These are phyloP conservation scores for Cyphomyrus plagiostoma DNA, from an alignment of 2,113 vertebrate species.

Conservation along the genomic window DNA sequence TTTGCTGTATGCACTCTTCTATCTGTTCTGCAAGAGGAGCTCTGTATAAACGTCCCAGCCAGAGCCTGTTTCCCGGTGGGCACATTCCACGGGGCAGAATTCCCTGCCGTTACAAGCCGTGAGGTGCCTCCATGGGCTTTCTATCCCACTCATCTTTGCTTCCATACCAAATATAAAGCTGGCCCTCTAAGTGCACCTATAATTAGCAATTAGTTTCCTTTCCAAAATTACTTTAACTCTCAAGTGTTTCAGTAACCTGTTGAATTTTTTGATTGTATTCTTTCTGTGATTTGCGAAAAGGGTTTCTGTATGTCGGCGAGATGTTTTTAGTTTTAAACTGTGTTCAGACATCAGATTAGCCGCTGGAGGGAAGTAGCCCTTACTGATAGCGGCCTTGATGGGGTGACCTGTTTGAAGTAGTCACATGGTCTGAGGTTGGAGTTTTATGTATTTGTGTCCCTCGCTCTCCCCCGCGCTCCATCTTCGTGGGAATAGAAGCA, in stretches of 20 bases:
- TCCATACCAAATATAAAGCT: neutral
- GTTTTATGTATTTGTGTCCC: constrained; percentile 35
- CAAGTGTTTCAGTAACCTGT: neutral
- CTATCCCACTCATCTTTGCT: constrained; percentile 12
- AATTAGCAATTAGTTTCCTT: constrained; percentile 18
- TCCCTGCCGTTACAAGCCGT: neutral
- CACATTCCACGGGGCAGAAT: constrained; percentile 7
- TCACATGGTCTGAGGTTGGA: neutral
- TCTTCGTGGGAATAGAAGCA: constrained; percentile 19
- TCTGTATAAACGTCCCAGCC: constrained; percentile 25
- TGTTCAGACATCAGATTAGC: neutral
- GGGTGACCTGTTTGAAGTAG: neutral
- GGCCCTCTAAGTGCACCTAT: constrained; percentile 2
- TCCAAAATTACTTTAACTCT: constrained; percentile 9
- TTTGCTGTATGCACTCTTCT: constrained; percentile 35
- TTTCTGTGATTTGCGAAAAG: neutral
- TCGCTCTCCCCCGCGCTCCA: constrained; percentile 32
- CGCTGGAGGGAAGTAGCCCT: neutral
- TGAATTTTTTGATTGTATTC: neutral
- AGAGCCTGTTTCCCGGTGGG: constrained; percentile 24
- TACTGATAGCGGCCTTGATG: neutral
- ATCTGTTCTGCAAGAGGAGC: constrained; percentile 31
- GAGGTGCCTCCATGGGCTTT: neutral
- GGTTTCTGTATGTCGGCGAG: neutral
- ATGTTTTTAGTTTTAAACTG: neutral